Base-by-base conservation (phyloP, 1,140 invertebrate species). In the Aricia agestis region DNA sequence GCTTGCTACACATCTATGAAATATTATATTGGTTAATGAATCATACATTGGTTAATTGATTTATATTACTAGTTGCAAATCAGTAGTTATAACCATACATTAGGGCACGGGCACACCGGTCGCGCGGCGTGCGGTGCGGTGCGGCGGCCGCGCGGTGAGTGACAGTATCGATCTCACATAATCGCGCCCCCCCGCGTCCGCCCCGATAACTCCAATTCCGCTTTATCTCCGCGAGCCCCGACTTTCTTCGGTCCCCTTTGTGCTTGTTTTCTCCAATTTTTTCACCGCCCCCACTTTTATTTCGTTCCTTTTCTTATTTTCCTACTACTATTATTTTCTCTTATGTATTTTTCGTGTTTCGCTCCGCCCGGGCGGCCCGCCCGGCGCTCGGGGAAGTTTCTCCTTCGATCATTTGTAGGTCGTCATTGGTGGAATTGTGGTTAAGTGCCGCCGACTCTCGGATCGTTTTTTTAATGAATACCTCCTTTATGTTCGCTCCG, bases 161-260 rank as follows among this genome's bases (percentile, higher is more conserved):
- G 85, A 87, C 86, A 87, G 82, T 91, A 91, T 91, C 84, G 89
- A 91, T 89, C 85, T 81, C 82, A 85, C 75, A 85, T 86, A 85
- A 87, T 85, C 85, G 84, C 77, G 78, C 76, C 70, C 75, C 78
- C 68, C 41, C 57, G 57, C 41, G 78, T 80, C 80, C 89, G 86
- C 88, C 85, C 83, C 89, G 87, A 90, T 90, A 87, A 82, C 87
- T 92, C 80, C 87, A 90, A 89, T 92, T 90, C 85, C 87, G 83
- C 86, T 87, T 90, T 90, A 88, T 90, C 85, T 90, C 82, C 84
- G 79, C 79, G 73, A 71, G 70, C 73, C 74, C 83, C 81, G 82
- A 83, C 83, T 87, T 85, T 86, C 88, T 84, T 85, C 83, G 79
- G 75, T 83, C 86, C 87, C 83, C 89, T 91, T 91, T 91, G 87